Evolutionary conservation across 1,140 invertebrate species (phyloP), one percentile per base, ranked within the genome.

Genomic region (Plodia interpunctella): DNA sequence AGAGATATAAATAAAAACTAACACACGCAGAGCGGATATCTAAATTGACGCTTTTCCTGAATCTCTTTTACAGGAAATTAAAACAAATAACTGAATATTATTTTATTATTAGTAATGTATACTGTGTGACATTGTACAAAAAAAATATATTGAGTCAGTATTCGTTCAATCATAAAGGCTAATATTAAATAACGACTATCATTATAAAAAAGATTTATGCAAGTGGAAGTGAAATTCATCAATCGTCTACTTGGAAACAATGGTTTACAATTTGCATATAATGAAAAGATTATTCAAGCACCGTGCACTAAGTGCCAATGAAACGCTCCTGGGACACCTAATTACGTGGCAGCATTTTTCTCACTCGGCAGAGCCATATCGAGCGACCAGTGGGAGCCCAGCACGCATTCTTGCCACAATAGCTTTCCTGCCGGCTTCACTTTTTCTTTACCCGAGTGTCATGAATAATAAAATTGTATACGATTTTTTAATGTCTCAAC

Each of bases 371-470:
- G 50, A 35, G 30, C 35, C 51, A 17, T 6, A 15, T 68, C 62
- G 68, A 70, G 68, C 55, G 63, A 65, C 65, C 67, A 63, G 52
- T 59, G 59, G 64, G 74, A 70, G 68, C 68, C 60, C 69, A 65
- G 62, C 67, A 72, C 69, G 72, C 68, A 68, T 72, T 74, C 64
- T 62, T 54, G 44, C 68, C 63, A 75, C 76, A 80, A 83, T 74
- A 72, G 69, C 53, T 62, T 74, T 79, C 62, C 57, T 62, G 57
- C 68, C 61, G 72, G 59, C 70, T 80, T 77, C 76, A 74, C 71
- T 79, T 79, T 79, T 78, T 69, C 63, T 69, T 65, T 63, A 69
- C 51, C 74, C 60, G 70, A 78, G 76, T 77, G 64, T 57, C 62
- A 57, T 68, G 68, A 72, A 76, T 76, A 78, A 74, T 70, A 74